Conservation (phyloP, 2,797 vertebrate species). For the Hemitrygon akajei region DNA sequence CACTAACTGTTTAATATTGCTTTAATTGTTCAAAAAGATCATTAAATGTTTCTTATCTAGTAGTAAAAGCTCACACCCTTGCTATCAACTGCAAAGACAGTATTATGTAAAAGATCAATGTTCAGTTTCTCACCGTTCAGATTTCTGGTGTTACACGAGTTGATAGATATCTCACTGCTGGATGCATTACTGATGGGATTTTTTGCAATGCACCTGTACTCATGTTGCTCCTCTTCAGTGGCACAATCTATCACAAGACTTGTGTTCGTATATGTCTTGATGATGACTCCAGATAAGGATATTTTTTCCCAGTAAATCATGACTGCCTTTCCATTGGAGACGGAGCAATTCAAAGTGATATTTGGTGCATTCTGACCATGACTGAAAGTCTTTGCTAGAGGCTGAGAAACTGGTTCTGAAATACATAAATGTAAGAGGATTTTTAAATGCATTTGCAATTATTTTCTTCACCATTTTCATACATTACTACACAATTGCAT, state of each 20-base stretch:
- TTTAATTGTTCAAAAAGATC: background rate
- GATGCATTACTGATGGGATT: background rate
- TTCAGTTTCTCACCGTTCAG: background rate
- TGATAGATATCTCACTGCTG: background rate
- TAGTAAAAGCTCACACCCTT: background rate
- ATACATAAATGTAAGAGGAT: background rate
- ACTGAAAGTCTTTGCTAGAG: background rate
- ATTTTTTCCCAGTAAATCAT: background rate
- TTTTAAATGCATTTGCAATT: no score
- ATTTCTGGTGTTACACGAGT: background rate
- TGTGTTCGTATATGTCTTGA: background rate
- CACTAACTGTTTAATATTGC: no score
- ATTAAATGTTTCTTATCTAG: background rate
- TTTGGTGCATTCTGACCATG: background rate
- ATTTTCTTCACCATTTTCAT: background rate
- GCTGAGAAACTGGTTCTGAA: slow-evolving; percentile 13
- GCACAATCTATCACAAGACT: background rate
- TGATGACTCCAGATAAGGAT: background rate
- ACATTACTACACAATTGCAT: background rate
- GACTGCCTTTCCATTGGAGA: background rate
- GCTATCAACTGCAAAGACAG: background rate
- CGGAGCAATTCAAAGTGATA: slow-evolving; percentile 19
- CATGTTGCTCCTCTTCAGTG: background rate
- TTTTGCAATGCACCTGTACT: background rate
- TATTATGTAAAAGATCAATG: background rate